Evolutionary conservation across 2,113 vertebrate genomes (phyloP).

Genomic region (Lonchura striata): DNA sequence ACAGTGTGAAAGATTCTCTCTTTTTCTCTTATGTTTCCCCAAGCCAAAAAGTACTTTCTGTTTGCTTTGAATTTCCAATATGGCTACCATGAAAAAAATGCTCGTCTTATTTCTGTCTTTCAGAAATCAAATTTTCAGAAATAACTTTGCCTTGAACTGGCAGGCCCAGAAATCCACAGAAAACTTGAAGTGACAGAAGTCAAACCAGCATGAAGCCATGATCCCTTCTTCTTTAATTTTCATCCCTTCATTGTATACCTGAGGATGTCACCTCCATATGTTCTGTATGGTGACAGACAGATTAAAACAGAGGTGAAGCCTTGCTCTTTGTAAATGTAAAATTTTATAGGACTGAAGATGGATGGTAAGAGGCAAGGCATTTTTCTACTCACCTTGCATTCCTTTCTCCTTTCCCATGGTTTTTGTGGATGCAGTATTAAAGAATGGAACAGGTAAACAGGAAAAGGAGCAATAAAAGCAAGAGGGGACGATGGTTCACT

Average conservation of each 20-base stretch:
- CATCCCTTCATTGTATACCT: neutral
- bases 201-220: neutral
- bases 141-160: neutral
- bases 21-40: neutral
- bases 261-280: neutral
- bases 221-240: neutral
- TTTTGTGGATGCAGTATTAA: neutral
- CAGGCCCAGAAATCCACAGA: neutral
- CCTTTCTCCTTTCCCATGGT: neutral
- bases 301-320: neutral
- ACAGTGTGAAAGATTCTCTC: neutral
- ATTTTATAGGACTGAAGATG: neutral
- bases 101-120: neutral
- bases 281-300: fast-evolving
- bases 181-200: neutral
- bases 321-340: neutral
- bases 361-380: neutral
- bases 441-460: neutral
- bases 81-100: fast-evolving
- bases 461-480: neutral
- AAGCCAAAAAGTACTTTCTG: neutral
- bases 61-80: neutral
- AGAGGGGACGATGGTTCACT: neutral
- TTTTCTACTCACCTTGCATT: neutral
- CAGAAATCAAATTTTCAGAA: neutral